A percentile compares a stretch with the other conserved stretches of the same genome.
phyloP scores from a whole-genome alignment of 2,113 vertebrate genomes.

The Clarias gariepinus region DNA sequence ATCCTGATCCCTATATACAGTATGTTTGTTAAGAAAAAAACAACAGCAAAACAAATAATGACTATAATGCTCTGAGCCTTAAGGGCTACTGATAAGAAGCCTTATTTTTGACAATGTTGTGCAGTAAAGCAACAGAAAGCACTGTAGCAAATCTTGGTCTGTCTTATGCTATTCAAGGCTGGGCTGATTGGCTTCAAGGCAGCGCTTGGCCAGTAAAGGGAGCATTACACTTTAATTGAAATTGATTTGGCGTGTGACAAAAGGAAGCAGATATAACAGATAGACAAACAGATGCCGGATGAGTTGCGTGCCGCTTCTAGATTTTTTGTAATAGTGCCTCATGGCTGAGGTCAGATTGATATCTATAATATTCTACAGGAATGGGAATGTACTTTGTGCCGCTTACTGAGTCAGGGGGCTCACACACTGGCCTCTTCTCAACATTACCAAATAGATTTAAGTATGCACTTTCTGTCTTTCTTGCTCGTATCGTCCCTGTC shows the following conservation, averaged over 20 bases:
- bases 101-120: too few relatives aligned
- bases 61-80: too few relatives aligned
- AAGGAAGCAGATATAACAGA: constrained; percentile 63
- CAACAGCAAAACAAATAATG: too few relatives aligned
- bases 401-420: not conserved
- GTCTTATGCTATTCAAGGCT: not conserved
- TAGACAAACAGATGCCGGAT: constrained; percentile 45
- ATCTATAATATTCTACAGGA: constrained; percentile 40
- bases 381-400: constrained; percentile 14
- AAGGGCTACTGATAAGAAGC: not conserved
- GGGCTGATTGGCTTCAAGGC: constrained; percentile 37
- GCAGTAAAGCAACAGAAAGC: not conserved
- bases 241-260: constrained; percentile 68
- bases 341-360: constrained; percentile 43
- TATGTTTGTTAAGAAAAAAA: too few relatives aligned
- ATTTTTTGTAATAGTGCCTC: constrained; percentile 47
- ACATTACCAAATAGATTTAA: not conserved
- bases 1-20: too few relatives aligned
- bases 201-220: constrained; percentile 36
- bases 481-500: not conserved
- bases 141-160: not conserved
- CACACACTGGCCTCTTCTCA: not conserved
- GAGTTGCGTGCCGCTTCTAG: constrained; percentile 41
- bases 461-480: not conserved
- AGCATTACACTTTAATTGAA: constrained; percentile 67